These are phyloP conservation scores for Pachypeltis micranthus DNA, from an alignment of 1,140 invertebrate species.

Conservation along the genomic window DNA sequence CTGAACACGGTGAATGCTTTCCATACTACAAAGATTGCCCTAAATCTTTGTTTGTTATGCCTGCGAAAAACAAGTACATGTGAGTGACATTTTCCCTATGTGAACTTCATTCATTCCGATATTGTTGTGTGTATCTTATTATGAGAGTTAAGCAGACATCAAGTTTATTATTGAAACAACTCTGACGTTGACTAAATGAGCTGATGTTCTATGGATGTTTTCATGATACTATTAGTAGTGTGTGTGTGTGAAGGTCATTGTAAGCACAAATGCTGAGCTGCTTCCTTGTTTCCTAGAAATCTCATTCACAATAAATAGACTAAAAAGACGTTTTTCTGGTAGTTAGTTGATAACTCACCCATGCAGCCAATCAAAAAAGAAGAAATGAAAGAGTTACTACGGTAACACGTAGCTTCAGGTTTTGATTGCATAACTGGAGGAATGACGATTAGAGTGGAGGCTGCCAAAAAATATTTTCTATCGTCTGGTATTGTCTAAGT, in stretches of 20 bases:
- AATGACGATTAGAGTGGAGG: too few relatives aligned
- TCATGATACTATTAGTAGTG: background rate
- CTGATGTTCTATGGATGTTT: background rate
- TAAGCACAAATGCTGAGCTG: too few relatives aligned
- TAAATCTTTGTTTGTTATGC: conserved; percentile 60
- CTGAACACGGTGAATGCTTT: conserved; percentile 63
- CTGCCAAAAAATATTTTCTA: too few relatives aligned
- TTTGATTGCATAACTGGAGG: too few relatives aligned
- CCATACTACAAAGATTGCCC: conserved; percentile 68
- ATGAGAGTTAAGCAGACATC: background rate
- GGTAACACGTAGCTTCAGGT: too few relatives aligned
- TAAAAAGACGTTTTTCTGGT: too few relatives aligned
- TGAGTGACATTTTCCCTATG: conserved; percentile 22
- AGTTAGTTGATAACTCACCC: too few relatives aligned
- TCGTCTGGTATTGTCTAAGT: too few relatives aligned
- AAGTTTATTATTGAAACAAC: background rate
- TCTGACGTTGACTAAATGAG: background rate
- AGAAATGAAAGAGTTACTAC: too few relatives aligned
- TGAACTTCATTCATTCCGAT: background rate
- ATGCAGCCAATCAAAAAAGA: too few relatives aligned
- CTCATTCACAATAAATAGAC: too few relatives aligned
- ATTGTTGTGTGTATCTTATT: background rate
- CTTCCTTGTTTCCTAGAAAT: too few relatives aligned
- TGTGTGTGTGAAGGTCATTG: background rate
- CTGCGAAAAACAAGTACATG: conserved; percentile 28